Base-by-base conservation (phyloP, 92 coral and sea anemone genomes). In the Umimayanthus kanabou region DNA sequence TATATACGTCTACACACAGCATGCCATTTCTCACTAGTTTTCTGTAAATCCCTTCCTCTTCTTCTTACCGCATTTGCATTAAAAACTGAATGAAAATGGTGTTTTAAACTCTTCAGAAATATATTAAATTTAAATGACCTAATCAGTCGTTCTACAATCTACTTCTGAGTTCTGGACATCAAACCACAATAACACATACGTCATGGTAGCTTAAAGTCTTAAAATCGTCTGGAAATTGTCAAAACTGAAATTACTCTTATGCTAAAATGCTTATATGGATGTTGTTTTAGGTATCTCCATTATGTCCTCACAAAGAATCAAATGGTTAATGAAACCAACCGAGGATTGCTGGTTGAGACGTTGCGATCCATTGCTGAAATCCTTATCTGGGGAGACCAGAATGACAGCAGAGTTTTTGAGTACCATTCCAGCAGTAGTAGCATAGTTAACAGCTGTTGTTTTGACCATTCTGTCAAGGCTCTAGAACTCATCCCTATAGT, bases 341-440 rank as follows among this genome's bases (percentile, higher is more conserved):
- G 99, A 72, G 97, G 98, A 2, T 80, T 97, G 15, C 90, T 97
- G 81, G 98, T 97, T 22, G 99, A 97, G 86, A 95, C 98, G 11
- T 80, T 97, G 64, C 97, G 99, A 40, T 97, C 99, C n/a, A 97
- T 97, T 65, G 99, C 99, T 11, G 99, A 97, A 90, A 97, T 97
- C 30, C 94, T 97, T 82, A 97, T 97, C 50, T 97, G 99, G 99
- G 99, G 99, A 70, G 99, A 97, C 85, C 99, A 97, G 77, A 97
- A 97, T 88, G 99, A 97, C 82, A 95, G 99, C 91, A 91, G 98
- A 89, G 99, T 97, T 30, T 97, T 97, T 76, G 99, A 97, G 99
- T 97, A 97, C 87, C 87, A 69, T 83, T 81, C 53, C 78, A 29
- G 71, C 50, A 6, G 40, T 57, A 72, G 42, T 29, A 11, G 29